Evolutionary conservation across 1,140 invertebrate species (phyloP).

Genomic region (Scylla paramamosain): DNA sequence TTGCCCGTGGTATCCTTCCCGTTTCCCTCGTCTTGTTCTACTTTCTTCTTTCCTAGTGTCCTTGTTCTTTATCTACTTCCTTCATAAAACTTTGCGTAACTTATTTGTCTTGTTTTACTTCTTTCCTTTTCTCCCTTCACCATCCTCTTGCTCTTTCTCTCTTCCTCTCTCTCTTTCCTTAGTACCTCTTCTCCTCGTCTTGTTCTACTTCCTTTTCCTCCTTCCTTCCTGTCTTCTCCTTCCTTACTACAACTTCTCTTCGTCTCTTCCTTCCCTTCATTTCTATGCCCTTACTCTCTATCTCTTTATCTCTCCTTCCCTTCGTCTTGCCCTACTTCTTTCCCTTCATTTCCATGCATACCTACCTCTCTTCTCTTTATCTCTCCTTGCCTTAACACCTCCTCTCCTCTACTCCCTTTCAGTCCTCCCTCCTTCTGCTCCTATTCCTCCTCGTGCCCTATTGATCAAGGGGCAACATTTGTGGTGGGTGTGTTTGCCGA

Average conservation of each 20-base stretch:
- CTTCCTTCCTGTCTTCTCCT: not conserved
- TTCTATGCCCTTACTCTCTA: too few species aligned
- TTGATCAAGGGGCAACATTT: not conserved
- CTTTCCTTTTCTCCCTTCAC: not conserved
- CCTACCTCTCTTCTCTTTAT: too few species aligned
- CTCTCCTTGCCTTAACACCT: too few species aligned
- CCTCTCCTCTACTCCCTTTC: not conserved
- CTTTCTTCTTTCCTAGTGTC: too few species aligned
- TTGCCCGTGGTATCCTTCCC: not conserved
- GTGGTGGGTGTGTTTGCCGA: not conserved
- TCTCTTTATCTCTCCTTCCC: too few species aligned
- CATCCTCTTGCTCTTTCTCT: not conserved
- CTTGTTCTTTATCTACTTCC: too few species aligned
- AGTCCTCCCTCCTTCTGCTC: not conserved
- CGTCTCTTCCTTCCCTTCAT: too few species aligned
- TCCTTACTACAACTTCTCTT: too few species aligned
- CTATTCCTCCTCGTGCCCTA: not conserved
- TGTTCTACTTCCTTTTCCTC: not conserved
- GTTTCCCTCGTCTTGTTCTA: not conserved
- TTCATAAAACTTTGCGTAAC: too few species aligned
- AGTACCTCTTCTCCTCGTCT: not conserved
- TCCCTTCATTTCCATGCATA: too few species aligned
- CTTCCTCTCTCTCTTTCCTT: too few species aligned
- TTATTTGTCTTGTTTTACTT: not conserved
- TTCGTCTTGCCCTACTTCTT: too few species aligned